Evolutionary conservation across 2,797 vertebrate species (phyloP), one percentile per base, ranked within the genome.

Genomic region (Gila robusta): DNA sequence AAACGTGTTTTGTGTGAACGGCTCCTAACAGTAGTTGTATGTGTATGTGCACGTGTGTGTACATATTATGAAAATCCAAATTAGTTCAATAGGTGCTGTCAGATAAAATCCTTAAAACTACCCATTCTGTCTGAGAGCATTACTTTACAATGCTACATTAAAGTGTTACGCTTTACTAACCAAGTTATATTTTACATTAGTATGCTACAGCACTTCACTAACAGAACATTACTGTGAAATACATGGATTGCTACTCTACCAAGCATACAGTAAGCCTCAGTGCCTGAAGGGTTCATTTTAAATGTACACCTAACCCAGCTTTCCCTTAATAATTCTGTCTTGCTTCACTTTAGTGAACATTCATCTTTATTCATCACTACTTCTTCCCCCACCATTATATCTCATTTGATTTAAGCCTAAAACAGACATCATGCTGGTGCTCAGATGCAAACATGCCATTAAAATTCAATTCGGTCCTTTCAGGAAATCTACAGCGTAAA

Each of bases 401-500:
- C 59, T 81, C 23, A 44, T 74, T 44, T 72, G 80, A 80, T 44
- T 85, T 28, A 82, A 32, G 64, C 56, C 64, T 84, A 59, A 84
- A 77, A 56, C 62, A 81, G 70, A 84, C 86, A 76, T 86, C 84
- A 86, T 39, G 37, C 49, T 84, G 47, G n/a, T 86, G 71, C 62
- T 56, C 47, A 41, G 17, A 73, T 52, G 72, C 69, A 72, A 81
- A 49, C 49, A 78, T 72, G 79, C 26, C 54, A 80, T 35, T 72
- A 49, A 78, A 85, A 87, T 89, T 86, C 10, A 71, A 83, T 90
- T 84, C 47, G 44, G 44, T 44, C 70, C 21, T 89, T 79, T 73
- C 82, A 73, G 82, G 84, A 84, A 86, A 88, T 76, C 79, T 71
- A 67, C 85, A 54, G 83, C 37, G 41, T 56, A 81, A 84, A 88